A percentile compares a stretch with the other conserved stretches of the same genome.
These are phyloP conservation scores for Cuniculus paca DNA, from an alignment of 2,797 vertebrate species.

Conservation along the genomic window DNA sequence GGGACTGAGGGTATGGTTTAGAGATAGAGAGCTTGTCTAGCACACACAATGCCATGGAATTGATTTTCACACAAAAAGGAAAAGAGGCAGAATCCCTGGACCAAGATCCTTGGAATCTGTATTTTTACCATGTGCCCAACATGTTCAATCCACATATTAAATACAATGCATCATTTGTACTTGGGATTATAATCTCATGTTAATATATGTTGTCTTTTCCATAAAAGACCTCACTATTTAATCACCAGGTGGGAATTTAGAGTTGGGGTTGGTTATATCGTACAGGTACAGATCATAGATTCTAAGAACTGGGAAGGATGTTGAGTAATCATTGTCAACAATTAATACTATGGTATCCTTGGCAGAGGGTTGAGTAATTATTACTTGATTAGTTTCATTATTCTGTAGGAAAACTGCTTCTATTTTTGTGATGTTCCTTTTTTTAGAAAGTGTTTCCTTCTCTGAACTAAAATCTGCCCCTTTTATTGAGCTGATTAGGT, in stretches of 20 bases:
- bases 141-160: slow-evolving; percentile 11
- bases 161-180: not conserved
- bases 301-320: not conserved
- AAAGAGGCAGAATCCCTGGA: not conserved
- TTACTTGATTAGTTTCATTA: not conserved
- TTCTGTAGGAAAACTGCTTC: not conserved
- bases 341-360: not conserved
- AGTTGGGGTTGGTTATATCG: not conserved
- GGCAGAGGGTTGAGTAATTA: not conserved
- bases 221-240: slow-evolving; percentile 1
- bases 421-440: not conserved
- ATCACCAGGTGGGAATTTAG: slow-evolving; percentile 27
- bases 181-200: slow-evolving; percentile 13
- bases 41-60: not conserved
- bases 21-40: not conserved
- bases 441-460: slow-evolving; percentile 35
- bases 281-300: not conserved
- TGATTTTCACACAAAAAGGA: not conserved
- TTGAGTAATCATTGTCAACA: not conserved
- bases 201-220: slow-evolving; percentile 8
- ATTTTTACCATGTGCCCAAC: slow-evolving; percentile 1
- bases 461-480: not conserved
- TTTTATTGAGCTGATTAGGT: not conserved
- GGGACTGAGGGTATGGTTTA: not conserved
- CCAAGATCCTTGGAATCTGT: not conserved